Base-by-base conservation (phyloP, 2,888 invertebrate species). In the Ptilodon capucinus region DNA sequence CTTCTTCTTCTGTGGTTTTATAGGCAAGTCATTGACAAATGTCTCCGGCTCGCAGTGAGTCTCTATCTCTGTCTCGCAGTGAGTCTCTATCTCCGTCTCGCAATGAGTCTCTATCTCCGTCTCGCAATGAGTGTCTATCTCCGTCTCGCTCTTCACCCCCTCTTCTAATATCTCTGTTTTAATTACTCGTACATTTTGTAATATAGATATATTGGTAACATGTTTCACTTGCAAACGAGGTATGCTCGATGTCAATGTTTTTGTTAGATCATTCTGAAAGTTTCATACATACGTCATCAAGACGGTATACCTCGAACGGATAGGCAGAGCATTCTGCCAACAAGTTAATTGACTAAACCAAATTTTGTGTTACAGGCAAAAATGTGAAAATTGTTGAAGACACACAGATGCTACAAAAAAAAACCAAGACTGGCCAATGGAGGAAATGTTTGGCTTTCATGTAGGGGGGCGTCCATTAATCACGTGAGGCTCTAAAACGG, bases 61-160 rank as follows among this genome's bases (percentile, higher is more conserved):
- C 1, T 72, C 73, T 1, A 64, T 49, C 3, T 45, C 48, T 6
- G 44, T 14, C 36, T n/a, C n/a, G n/a, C n/a, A n/a, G n/a, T n/a
- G n/a, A n/a, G n/a, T n/a, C n/a, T n/a, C n/a, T 0, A 81, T 75
- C 53, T 80, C 79, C 0, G 82, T 81, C 18, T 86, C 85, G 5
- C 64, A 71, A 28, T 86, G 81, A 0, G 42, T 28, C 1, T 72
- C 73, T 0, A 81, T 75, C 53, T 80, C 79, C 0, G 82, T 81
- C 18, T 86, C 85, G 5, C 64, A 71, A 28, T 86, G 81, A 0
- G 42, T 28, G 0, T 72, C 73, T 1, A 64, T 49, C 3, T 45
- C 48, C 5, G 44, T 14, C 36, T 76, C 76, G 0, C 28, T 45
- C 50, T 74, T 72, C 0, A 75, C 49, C 4, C 59, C 9, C 0